Base-by-base conservation (phyloP, 2,888 invertebrate genomes). In the Muschampia plurimacula region DNA sequence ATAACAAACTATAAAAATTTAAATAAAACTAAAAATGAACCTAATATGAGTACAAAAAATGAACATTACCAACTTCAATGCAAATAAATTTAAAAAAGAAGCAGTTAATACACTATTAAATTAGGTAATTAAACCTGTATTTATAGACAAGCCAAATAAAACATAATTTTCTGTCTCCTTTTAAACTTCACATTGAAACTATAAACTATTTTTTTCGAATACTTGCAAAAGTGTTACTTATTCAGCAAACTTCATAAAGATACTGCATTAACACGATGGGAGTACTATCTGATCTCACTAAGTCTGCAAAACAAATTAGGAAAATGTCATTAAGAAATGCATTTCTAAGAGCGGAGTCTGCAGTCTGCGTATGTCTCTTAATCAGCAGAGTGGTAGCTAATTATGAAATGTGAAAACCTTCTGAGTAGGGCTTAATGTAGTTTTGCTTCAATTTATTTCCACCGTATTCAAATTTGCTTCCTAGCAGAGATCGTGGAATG, bases 281-380 rank as follows among this genome's bases (percentile, higher is more conserved):
- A 62, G 8, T 41, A 39, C 57, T 70, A 70, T 70, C 64, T 55
- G 64, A 66, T 71, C 71, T 39, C 59, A 49, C 59, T 70, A 64
- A 67, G 70, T 65, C 64, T 65, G 65, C 59, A 66, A 71, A 71
- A 71, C 71, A 71, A 71, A 66, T 71, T 66, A 66, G 71, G 59
- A 55, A 71, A 71, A 71, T 71, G 65, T 71, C 71, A 71, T 71
- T 71, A 71, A 71, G 71, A 71, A 71, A 71, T 71, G 66, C 71
- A 71, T 59, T 66, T 60, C 65, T 71, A 71, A 66, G 71, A 60
- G 65, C 46, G 36, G 44, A 60, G 52, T 49, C 46, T 55, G 57
- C 69, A 52, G 55, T 36, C 62, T 69, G 63, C 64, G n/a, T 69
- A 57, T 69, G 55, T 70, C 59, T 70, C 70, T 70, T 70, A 70